Conservation (phyloP, 2,888 invertebrate genomes). For the Drosophila cognata region DNA sequence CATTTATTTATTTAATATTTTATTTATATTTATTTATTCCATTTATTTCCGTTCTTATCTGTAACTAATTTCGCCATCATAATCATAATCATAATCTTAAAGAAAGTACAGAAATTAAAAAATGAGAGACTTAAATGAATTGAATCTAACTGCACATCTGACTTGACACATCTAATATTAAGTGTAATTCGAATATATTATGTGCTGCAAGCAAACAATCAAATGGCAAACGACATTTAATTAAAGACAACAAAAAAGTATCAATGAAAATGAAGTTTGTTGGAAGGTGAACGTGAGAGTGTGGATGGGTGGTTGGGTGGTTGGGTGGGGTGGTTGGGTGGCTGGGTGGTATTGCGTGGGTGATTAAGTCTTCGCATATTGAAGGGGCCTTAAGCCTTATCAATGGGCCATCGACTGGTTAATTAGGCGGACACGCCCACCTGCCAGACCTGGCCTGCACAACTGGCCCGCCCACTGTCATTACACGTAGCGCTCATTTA, state of each 20-base stretch:
- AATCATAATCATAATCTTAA: neutral
- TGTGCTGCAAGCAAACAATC: constrained; percentile 57
- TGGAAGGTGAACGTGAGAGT: neutral
- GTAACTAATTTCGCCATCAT: neutral
- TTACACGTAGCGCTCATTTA: constrained; percentile 74
- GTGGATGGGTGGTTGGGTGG: neutral
- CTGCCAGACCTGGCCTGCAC: constrained; percentile 13
- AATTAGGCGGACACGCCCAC: constrained; percentile 61
- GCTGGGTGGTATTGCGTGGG: too few species aligned
- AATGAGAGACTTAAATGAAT: neutral
- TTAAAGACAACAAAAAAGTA: constrained; percentile 48
- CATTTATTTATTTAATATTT: too few species aligned
- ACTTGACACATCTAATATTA: too few species aligned
- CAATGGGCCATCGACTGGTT: constrained; percentile 64
- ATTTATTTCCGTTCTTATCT: neutral
- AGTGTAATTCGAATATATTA: neutral
- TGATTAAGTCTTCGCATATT: constrained; percentile 6
- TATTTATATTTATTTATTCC: neutral
- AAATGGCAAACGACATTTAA: constrained; percentile 73
- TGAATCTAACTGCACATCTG: neutral
- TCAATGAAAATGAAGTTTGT: constrained; percentile 12
- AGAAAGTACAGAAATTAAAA: too few species aligned
- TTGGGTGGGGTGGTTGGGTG: neutral
- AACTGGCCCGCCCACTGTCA: constrained; percentile 55
- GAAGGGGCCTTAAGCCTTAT: constrained; percentile 48